These are phyloP conservation scores for Chloroceryle aenea DNA, from an alignment of 2,113 vertebrate genomes.

Conservation along the genomic window DNA sequence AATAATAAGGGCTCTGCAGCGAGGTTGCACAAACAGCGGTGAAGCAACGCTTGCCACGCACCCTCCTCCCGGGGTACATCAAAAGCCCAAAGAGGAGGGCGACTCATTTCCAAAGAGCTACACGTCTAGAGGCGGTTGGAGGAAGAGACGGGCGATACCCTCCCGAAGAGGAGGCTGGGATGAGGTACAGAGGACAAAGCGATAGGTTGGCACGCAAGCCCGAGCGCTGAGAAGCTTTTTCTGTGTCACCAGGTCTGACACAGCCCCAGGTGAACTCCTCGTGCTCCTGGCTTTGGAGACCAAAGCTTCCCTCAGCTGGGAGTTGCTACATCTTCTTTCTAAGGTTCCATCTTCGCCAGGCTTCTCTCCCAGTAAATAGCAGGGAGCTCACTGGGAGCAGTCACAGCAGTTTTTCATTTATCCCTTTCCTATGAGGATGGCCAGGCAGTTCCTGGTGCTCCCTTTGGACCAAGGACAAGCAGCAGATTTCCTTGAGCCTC, in stretches of 20 bases:
- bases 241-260: not conserved
- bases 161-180: not conserved
- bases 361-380: not conserved
- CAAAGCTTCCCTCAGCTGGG: not conserved
- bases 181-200: not conserved
- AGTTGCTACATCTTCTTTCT: not conserved
- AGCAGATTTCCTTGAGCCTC: rapidly evolving
- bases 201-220: not conserved
- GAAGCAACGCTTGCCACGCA: not conserved
- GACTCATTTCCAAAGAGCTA: not conserved
- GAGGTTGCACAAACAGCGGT: constrained; percentile 42
- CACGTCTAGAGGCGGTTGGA: not conserved
- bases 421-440: not conserved
- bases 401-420: not conserved
- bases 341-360: not conserved
- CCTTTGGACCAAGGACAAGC: rapidly evolving
- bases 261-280: not conserved
- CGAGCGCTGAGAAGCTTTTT: not conserved
- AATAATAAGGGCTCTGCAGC: constrained; percentile 47
- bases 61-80: not conserved
- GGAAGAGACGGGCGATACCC: not conserved
- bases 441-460: rapidly evolving
- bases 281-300: not conserved
- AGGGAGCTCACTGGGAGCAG: not conserved
- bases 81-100: not conserved